Percentiles rank a stretch among this genome's conserved stretches.
phyloP scores from a whole-genome alignment of 2,797 vertebrate species.

The Allobates femoralis region DNA sequence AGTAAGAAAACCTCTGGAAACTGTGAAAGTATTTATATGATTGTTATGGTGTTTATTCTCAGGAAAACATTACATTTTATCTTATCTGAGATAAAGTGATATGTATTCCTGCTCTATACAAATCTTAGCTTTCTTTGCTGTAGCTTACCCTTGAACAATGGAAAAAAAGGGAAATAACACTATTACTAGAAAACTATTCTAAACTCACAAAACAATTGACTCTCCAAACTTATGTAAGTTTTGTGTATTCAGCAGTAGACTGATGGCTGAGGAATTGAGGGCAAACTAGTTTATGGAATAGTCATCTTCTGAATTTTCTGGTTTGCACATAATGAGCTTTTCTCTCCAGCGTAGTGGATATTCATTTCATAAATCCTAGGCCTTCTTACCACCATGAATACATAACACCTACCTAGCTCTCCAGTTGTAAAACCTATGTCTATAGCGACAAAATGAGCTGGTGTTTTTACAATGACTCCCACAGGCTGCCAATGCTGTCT shows the following conservation, averaged over 20 bases:
- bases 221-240: slow-evolving; percentile 19
- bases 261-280: slow-evolving; percentile 6
- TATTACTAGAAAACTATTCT: slow-evolving; percentile 44
- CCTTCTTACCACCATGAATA: too few species aligned
- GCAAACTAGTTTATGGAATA: too few species aligned
- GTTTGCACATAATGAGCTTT: too few species aligned
- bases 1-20: background rate
- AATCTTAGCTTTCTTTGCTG: slow-evolving; percentile 13
- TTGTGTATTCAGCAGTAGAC: background rate
- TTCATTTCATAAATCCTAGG: too few species aligned
- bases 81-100: slow-evolving; percentile 32
- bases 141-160: slow-evolving; percentile 10
- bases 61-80: slow-evolving; percentile 23
- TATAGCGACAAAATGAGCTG: too few species aligned
- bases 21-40: slow-evolving; percentile 1
- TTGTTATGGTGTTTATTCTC: slow-evolving; percentile 1
- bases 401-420: too few species aligned
- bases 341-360: too few species aligned
- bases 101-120: background rate
- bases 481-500: too few species aligned
- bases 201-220: slow-evolving; percentile 36
- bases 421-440: too few species aligned
- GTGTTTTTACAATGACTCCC: too few species aligned
- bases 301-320: too few species aligned
- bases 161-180: slow-evolving; percentile 33